A percentile compares a stretch with the other conserved stretches of the same genome.
Conservation (phyloP, 2,113 vertebrate genomes). For the Tamias sibiricus region DNA sequence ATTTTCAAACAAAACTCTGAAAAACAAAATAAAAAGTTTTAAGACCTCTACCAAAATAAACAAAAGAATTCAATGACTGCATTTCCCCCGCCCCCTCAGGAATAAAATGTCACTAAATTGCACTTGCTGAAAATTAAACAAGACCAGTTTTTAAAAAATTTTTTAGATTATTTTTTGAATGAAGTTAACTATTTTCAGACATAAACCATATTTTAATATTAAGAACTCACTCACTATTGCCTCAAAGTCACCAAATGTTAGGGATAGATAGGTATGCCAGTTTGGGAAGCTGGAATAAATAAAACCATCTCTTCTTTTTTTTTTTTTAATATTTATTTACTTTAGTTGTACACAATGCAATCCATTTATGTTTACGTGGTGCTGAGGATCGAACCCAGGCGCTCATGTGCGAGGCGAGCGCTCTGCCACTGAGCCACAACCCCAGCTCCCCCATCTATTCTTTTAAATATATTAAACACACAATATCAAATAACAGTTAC, state of each 20-base stretch:
- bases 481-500: background rate
- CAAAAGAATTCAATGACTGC: background rate
- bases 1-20: background rate
- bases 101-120: conserved; percentile 26
- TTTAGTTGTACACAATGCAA: too few species aligned
- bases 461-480: conserved; percentile 45
- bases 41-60: background rate
- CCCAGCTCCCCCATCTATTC: too few species aligned
- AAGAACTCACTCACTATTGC: conserved; percentile 42
- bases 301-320: too few species aligned
- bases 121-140: conserved; percentile 19
- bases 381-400: too few species aligned
- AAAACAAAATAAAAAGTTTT: background rate
- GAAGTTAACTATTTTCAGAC: conserved; percentile 33
- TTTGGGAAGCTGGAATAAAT: conserved; percentile 2
- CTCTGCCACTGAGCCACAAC: too few species aligned
- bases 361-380: too few species aligned
- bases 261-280: background rate
- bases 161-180: conserved; percentile 17
- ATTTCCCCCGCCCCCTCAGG: background rate
- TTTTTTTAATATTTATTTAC: too few species aligned
- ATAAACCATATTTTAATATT: conserved; percentile 19
- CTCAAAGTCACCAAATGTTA: conserved; percentile 46
- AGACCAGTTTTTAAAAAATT: background rate
- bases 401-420: too few species aligned